Percentiles rank a stretch among this genome's conserved stretches.
phyloP scores from a whole-genome alignment of 2,888 invertebrate species.

The Marronus borbonicus region DNA sequence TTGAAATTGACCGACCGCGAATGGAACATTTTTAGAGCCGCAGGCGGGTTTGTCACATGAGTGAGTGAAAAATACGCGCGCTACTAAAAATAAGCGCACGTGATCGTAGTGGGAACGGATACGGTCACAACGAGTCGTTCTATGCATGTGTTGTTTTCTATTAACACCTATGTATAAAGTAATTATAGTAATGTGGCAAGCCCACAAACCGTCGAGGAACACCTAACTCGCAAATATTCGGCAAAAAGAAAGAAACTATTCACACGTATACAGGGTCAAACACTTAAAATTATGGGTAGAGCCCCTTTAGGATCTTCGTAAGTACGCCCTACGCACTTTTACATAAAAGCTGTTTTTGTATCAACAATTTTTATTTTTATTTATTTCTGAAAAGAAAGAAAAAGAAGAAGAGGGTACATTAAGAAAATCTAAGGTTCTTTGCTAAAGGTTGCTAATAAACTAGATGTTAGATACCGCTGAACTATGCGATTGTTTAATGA shows the following conservation, averaged over 20 bases:
- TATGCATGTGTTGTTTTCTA: constrained; percentile 16
- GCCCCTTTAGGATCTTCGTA: no score
- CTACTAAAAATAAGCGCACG: constrained; percentile 57
- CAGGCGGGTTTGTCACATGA: constrained; percentile 53
- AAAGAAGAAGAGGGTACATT: no score
- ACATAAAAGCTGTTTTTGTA: no score
- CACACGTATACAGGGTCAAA: neutral
- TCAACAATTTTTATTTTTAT: no score
- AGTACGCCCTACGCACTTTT: no score
- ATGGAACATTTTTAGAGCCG: constrained; percentile 51
- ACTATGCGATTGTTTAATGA: no score
- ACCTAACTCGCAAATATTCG: constrained; percentile 1
- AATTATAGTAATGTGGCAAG: neutral
- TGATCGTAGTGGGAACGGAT: constrained; percentile 53
- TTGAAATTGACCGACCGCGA: constrained; percentile 7
- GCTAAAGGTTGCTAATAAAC: no score
- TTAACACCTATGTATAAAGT: constrained; percentile 32
- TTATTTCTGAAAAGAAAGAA: no score
- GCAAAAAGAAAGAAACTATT: neutral
- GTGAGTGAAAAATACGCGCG: constrained; percentile 57
- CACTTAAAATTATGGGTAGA: no score
- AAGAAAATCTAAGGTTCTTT: no score
- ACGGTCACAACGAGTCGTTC: neutral
- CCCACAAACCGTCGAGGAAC: constrained; percentile 2
- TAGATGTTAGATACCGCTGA: no score